Percentiles rank a stretch among this genome's conserved stretches.
These are phyloP conservation scores for Pangasius macronema DNA, from an alignment of 2,797 vertebrate species.

Conservation along the genomic window DNA sequence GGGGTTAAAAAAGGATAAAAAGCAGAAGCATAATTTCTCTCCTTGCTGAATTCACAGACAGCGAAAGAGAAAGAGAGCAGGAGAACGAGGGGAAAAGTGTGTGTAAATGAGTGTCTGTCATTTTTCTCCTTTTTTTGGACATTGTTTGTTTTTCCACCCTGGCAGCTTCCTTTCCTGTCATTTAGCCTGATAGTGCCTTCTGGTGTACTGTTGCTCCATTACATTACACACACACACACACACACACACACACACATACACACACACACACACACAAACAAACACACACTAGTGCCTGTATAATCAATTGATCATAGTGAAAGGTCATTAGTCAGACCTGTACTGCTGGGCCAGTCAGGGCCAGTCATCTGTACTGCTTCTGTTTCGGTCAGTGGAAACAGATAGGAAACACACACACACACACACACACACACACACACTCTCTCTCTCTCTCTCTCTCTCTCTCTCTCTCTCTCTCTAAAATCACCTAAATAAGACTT, in stretches of 20 bases:
- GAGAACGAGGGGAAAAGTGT: slow-evolving; percentile 51
- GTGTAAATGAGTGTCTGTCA: slow-evolving; percentile 55
- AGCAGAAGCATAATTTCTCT: not conserved
- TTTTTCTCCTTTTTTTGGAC: slow-evolving; percentile 61
- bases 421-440: slow-evolving; percentile 1
- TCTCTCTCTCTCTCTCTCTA: not conserved
- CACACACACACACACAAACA: slow-evolving; percentile 32
- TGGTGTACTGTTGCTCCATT: slow-evolving; percentile 34
- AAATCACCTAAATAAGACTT: not conserved
- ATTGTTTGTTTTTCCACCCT: slow-evolving; percentile 60
- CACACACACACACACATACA: slow-evolving; percentile 28
- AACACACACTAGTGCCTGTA: not conserved
- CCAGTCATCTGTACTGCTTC: slow-evolving; percentile 1
- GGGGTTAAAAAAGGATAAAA: no score
- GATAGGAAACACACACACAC: not conserved
- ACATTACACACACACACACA: slow-evolving; percentile 16
- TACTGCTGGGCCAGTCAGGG: not conserved
- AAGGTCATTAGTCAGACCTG: slow-evolving; percentile 35
- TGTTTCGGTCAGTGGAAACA: not conserved
- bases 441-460: not conserved
- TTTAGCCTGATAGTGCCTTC: slow-evolving; percentile 61
- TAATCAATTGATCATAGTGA: slow-evolving; percentile 31
- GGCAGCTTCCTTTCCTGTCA: slow-evolving; percentile 62
- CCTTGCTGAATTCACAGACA: not conserved
- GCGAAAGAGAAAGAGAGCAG: slow-evolving; percentile 15